Evolutionary conservation across 2,113 vertebrate genomes (phyloP).

Genomic region (Hemibagrus wyckioides): DNA sequence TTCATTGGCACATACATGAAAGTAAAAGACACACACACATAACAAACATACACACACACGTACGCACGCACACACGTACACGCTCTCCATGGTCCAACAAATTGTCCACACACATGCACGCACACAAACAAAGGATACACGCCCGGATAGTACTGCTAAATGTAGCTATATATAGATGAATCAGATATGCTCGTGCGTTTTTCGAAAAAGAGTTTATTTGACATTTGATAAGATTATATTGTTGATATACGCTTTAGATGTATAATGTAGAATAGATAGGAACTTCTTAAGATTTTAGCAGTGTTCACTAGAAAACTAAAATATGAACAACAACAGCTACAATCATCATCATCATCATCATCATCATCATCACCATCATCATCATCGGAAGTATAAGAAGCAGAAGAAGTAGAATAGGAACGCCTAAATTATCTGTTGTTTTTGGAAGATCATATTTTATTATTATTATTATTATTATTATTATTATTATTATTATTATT

Average conservation of each 20-base stretch:
- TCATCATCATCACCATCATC: not conserved
- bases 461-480: not conserved
- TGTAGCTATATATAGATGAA: not conserved
- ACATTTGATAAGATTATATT: not conserved
- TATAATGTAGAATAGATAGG: not conserved
- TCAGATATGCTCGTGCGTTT: not conserved
- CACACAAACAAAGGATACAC: slow-evolving; percentile 32
- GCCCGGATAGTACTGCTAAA: not conserved
- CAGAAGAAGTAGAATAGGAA: not conserved
- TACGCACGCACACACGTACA: slow-evolving; percentile 23
- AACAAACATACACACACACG: slow-evolving; percentile 38
- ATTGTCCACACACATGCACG: slow-evolving; percentile 37
- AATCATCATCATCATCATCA: not conserved
- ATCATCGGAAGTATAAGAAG: not conserved
- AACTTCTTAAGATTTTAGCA: not conserved
- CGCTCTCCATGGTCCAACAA: slow-evolving; percentile 20
- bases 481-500: not conserved
- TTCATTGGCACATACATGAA: slow-evolving; percentile 38
- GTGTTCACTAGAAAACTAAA: not conserved
- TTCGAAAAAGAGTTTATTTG: not conserved
- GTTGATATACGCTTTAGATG: not conserved
- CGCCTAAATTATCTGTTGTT: not conserved
- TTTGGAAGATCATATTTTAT: not conserved
- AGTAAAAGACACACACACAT: slow-evolving; percentile 3
- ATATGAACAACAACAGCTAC: not conserved